A percentile compares a stretch with the other conserved stretches of the same genome.
Conservation (phyloP, 2,113 vertebrate genomes). For the Dermatemys mawii region DNA sequence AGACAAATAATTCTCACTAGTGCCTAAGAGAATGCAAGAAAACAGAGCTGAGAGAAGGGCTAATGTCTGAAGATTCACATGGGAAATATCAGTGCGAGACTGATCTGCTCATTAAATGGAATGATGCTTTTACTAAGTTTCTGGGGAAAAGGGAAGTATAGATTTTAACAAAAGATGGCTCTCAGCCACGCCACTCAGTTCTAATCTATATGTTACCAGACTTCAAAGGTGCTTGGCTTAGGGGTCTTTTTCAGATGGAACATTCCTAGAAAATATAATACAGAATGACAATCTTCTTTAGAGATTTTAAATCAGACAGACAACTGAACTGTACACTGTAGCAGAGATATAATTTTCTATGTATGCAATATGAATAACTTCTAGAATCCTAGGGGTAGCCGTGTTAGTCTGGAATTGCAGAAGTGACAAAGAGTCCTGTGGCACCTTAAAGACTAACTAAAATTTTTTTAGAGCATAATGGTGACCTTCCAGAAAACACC, state of each 20-base stretch:
- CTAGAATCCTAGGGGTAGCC: too few relatives aligned
- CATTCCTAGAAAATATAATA: rapidly evolving
- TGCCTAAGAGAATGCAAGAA: background rate
- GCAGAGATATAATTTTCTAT: background rate
- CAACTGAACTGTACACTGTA: background rate
- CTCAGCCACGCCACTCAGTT: background rate
- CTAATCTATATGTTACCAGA: background rate
- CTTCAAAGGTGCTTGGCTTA: background rate
- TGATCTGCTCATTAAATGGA: background rate
- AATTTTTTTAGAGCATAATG: too few relatives aligned
- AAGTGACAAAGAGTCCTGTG: too few relatives aligned
- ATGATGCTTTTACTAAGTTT: background rate
- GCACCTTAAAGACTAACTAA: too few relatives aligned
- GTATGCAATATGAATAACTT: background rate
- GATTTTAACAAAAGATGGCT: background rate
- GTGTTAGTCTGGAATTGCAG: too few relatives aligned
- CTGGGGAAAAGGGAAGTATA: background rate
- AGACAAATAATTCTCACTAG: background rate
- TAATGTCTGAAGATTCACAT: background rate
- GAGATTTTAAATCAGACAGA: background rate
- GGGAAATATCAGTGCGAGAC: background rate
- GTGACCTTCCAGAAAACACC: too few relatives aligned
- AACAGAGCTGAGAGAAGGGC: background rate
- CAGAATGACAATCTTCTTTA: background rate
- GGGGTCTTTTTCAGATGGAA: background rate